These are phyloP conservation scores for Bagarius yarrelli DNA, from an alignment of 2,113 vertebrate genomes.

Conservation along the genomic window DNA sequence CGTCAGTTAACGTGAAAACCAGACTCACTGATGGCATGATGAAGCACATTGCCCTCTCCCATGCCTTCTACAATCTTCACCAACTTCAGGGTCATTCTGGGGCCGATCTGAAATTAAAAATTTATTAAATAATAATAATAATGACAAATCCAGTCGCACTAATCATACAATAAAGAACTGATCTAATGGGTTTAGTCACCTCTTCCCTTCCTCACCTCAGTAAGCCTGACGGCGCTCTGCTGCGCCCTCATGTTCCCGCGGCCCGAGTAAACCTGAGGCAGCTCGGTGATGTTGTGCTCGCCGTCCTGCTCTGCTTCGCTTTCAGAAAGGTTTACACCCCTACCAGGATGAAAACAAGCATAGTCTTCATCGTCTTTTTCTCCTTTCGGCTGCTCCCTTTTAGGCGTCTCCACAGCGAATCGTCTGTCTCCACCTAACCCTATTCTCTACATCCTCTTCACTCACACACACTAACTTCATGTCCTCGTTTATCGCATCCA, in stretches of 20 bases:
- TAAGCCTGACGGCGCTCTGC: conserved; percentile 87
- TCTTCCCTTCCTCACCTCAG: conserved; percentile 70
- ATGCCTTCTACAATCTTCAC: conserved; percentile 87
- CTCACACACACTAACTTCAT: too few relatives aligned
- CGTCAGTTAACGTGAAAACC: too few relatives aligned
- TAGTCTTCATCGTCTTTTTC: too few relatives aligned
- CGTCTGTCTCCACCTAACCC: too few relatives aligned
- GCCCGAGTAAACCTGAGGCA: conserved; percentile 82
- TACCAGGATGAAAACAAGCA: conserved; percentile 54
- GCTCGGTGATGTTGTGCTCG: conserved; percentile 84
- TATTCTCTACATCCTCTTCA: too few relatives aligned
- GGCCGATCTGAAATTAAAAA: conserved; percentile 77
- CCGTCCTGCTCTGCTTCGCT: conserved; percentile 89
- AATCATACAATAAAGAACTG: too few relatives aligned
- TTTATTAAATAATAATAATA: not conserved
- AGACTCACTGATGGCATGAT: conserved; percentile 79
- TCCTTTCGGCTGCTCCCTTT: too few relatives aligned
- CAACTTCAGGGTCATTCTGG: conserved; percentile 84
- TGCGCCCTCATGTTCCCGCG: conserved; percentile 86
- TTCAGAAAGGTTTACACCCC: conserved; percentile 84
- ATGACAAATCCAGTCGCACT: not conserved
- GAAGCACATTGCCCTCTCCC: conserved; percentile 80
- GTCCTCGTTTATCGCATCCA: too few relatives aligned
- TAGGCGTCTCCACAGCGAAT: too few relatives aligned
- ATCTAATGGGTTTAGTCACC: too few relatives aligned